Evolutionary conservation across 2,113 vertebrate species (phyloP).

Genomic region (Nyctibius bracteatus): DNA sequence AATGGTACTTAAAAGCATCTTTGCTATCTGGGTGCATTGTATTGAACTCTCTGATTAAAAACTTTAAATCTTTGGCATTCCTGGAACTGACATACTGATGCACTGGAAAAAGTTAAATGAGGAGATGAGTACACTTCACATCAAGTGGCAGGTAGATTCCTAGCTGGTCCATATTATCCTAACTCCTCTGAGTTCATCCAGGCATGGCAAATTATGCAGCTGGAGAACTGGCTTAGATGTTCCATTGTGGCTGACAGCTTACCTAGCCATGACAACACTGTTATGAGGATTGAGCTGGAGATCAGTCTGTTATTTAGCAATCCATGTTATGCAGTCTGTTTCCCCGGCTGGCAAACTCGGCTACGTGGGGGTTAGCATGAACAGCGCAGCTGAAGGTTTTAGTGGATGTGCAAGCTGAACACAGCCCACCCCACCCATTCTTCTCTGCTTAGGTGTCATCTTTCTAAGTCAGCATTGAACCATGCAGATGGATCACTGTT

Average conservation of each 20-base stretch:
- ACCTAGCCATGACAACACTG: neutral
- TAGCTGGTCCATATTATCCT: neutral
- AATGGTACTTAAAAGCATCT: slow-evolving; percentile 70
- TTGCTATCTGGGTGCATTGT: slow-evolving; percentile 9
- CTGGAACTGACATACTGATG: slow-evolving; percentile 57
- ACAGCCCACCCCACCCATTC: neutral
- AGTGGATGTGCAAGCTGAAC: neutral
- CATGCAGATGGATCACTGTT: neutral
- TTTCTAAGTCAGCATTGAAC: neutral
- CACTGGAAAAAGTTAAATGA: neutral
- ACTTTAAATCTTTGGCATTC: slow-evolving; percentile 37
- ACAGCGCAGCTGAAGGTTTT: neutral
- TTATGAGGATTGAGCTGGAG: neutral
- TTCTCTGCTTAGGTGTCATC: neutral
- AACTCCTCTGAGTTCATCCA: neutral
- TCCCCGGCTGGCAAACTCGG: rapidly evolving
- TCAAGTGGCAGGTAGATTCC: neutral
- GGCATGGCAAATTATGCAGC: neutral
- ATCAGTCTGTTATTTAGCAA: neutral
- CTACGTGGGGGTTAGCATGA: neutral
- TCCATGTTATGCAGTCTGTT: rapidly evolving
- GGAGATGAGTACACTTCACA: neutral
- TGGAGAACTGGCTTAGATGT: neutral
- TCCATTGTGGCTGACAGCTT: neutral
- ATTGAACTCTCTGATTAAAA: slow-evolving; percentile 8